Evolutionary conservation across 2,797 vertebrate genomes (phyloP), one percentile per base, ranked within the genome.

Genomic region (Rhabdomys pumilio): DNA sequence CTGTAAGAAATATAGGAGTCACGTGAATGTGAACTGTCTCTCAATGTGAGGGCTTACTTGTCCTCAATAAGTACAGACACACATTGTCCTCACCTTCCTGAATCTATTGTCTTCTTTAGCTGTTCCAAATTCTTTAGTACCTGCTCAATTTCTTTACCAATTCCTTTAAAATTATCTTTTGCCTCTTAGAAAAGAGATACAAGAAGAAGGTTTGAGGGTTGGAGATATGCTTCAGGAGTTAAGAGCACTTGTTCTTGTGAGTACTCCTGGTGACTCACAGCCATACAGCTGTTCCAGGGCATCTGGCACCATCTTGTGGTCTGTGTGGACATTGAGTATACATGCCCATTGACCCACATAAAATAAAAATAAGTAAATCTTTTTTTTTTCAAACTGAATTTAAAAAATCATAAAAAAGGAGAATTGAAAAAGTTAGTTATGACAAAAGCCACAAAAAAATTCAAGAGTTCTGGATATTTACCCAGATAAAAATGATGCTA

Each of bases 351-450:
- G 53, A 38, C 20, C 4, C 67, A 82, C n/a, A 82, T 26, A 29
- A 72, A 38, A 69, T 19, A n/a, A 38, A 72, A 20, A 15, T 20
- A 14, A 3, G 1, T 38, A 81, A 24, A 57, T 57, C 53, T n/a
- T 24, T 31, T 44, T 76, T 44, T 44, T 77, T 72, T 72, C 17
- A 34, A 79, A 55, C 4, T 79, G 15, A 79, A 55, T 34, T n/a
- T 4, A 61, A 61, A 57, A 59, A 41, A 26, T 26, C 55, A 82
- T 26, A 1, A 41, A 6, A 38, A 41, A 82, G 38, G 31, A 82
- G 6, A 59, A 0, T 0, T 10, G 10, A 41, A 63, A 63, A 12
- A 10, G 29, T 26, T 10, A 44, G 8, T 26, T 4, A 17, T 53
- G 4, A 1, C 7, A 69, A 85, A 69, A n/a, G 34, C 31, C 22